phyloP scores from a whole-genome alignment of 53 echinoderm and acorn worm genomes.

The Patiria pectinifera region DNA sequence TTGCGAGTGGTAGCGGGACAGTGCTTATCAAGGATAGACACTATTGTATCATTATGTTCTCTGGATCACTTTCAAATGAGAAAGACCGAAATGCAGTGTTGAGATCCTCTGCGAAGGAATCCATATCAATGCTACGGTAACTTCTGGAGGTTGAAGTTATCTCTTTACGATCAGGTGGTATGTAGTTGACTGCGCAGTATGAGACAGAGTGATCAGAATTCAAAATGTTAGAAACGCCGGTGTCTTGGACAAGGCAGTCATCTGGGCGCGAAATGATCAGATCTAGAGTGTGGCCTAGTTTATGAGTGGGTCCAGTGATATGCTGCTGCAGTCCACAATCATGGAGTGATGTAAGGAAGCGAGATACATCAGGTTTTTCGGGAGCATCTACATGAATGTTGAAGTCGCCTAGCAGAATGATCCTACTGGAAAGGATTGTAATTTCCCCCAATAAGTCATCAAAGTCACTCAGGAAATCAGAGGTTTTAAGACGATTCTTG shows the following conservation, averaged over 20 bases:
- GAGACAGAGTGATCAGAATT: slow-evolving; percentile 27
- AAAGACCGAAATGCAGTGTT: not conserved
- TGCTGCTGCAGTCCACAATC: slow-evolving; percentile 1
- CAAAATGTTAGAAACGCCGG: slow-evolving; percentile 25
- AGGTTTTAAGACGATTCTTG: slow-evolving; percentile 27
- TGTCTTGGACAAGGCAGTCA: slow-evolving; percentile 30
- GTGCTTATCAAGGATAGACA: too few relatives aligned
- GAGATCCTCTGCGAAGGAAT: not conserved
- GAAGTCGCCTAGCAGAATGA: not conserved
- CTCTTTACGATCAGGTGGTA: not conserved
- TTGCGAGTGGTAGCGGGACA: too few relatives aligned
- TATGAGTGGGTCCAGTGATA: not conserved
- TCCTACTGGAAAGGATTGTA: not conserved
- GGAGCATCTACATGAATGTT: slow-evolving; percentile 1
- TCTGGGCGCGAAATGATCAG: slow-evolving; percentile 26
- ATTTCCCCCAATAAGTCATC: slow-evolving; percentile 1
- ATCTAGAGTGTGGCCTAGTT: slow-evolving; percentile 17
- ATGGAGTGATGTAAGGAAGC: not conserved
- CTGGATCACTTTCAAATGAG: not conserved
- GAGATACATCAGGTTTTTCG: slow-evolving; percentile 19
- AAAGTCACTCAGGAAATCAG: slow-evolving; percentile 12
- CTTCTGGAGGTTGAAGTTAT: slow-evolving; percentile 20
- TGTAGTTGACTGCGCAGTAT: slow-evolving; percentile 19
- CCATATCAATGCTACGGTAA: slow-evolving; percentile 15
- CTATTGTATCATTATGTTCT: too few relatives aligned